These are phyloP conservation scores for Caranx ignobilis DNA, from an alignment of 2,113 vertebrate genomes.

Conservation along the genomic window DNA sequence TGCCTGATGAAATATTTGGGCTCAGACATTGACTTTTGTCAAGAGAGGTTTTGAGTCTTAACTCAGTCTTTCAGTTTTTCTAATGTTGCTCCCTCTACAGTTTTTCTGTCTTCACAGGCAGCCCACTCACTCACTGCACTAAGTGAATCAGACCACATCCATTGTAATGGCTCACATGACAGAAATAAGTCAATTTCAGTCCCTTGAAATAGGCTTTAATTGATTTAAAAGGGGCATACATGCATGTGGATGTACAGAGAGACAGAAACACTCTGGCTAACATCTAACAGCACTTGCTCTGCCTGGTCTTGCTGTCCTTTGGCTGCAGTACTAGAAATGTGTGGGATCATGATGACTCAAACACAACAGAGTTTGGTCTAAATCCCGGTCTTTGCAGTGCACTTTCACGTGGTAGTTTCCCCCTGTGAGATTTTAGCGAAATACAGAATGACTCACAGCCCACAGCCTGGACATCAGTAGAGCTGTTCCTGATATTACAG, in stretches of 20 bases:
- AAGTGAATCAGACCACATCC: conserved; percentile 47
- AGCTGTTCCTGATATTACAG: neutral
- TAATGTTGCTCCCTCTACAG: neutral
- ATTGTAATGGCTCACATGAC: conserved; percentile 44
- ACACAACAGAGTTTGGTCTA: conserved; percentile 6
- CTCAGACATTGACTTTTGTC: no score
- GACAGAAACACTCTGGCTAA: neutral
- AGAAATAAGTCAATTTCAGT: conserved; percentile 62
- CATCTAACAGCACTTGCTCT: conserved; percentile 22
- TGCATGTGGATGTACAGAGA: conserved; percentile 24
- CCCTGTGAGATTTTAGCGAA: conserved; percentile 14
- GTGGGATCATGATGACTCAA: neutral
- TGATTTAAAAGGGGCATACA: conserved; percentile 43
- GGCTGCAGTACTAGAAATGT: conserved; percentile 16
- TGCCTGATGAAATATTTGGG: no score
- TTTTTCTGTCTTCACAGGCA: conserved; percentile 11
- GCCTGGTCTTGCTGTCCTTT: neutral
- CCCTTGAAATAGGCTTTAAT: conserved; percentile 43
- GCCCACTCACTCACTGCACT: conserved; percentile 8
- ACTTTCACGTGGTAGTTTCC: neutral
- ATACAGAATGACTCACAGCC: conserved; percentile 14
- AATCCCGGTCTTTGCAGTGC: neutral
- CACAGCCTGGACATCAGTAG: neutral
- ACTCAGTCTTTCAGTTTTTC: neutral
- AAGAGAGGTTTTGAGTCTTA: no score